Conservation (phyloP, 2,888 invertebrate genomes). For the Onthophagus sagittarius region DNA sequence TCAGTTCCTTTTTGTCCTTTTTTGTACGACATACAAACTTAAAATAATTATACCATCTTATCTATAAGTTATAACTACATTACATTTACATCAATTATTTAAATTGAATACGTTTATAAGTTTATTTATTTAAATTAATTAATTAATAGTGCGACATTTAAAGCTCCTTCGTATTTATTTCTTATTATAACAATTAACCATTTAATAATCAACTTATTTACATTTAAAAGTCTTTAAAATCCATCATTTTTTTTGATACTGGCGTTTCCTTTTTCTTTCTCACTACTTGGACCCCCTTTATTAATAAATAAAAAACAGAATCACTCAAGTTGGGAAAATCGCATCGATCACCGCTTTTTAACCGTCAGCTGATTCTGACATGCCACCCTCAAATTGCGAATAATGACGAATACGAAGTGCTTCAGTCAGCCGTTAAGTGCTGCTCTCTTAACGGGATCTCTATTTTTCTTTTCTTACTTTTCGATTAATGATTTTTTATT, state of each 20-base stretch:
- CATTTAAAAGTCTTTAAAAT: background rate
- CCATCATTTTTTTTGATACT: background rate
- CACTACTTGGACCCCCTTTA: background rate
- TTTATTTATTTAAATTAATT: background rate
- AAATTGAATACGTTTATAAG: background rate
- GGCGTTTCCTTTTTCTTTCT: background rate
- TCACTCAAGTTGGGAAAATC: background rate
- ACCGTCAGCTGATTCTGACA: background rate
- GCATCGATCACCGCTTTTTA: background rate
- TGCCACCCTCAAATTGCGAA: background rate
- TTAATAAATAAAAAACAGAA: background rate
- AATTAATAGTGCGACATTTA: background rate
- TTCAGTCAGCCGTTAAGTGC: background rate
- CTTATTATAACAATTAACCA: background rate
- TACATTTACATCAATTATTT: background rate
- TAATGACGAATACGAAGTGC: background rate
- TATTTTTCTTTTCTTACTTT: background rate
- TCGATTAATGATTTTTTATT: background rate
- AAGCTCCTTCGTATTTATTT: background rate
- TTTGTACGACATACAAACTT: slow-evolving; percentile 33
- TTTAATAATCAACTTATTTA: background rate
- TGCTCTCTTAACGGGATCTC: background rate
- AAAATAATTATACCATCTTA: slow-evolving; percentile 15
- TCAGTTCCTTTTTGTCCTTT: slow-evolving; percentile 43
- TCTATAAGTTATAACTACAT: background rate